phyloP scores from a whole-genome alignment of 2,888 invertebrate species.

The Blastobasis adustella region DNA sequence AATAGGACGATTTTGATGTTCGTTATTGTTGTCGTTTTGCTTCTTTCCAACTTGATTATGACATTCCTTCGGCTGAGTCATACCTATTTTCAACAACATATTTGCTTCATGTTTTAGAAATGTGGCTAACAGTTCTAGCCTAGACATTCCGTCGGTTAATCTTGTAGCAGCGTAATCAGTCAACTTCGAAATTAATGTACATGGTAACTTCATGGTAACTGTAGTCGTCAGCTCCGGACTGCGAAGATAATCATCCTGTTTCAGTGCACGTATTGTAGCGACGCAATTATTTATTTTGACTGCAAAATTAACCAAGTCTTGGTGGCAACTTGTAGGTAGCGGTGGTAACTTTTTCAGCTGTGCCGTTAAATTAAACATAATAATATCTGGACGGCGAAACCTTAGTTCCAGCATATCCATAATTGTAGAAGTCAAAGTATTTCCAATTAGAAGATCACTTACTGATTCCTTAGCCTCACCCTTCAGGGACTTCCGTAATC shows the following conservation, averaged over 20 bases:
- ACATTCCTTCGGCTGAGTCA: background rate
- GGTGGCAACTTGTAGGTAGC: conserved; percentile 6
- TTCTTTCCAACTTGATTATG: background rate
- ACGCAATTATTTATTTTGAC: conserved; percentile 7
- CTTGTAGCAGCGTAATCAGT: conserved; percentile 12
- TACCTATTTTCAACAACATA: conserved; percentile 5
- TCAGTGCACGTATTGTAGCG: conserved; percentile 2
- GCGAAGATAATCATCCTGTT: conserved; percentile 3
- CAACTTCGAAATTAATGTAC: conserved; percentile 10
- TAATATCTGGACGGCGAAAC: conserved; percentile 9
- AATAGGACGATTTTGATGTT: background rate
- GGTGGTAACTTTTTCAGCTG: conserved; percentile 9
- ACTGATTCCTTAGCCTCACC: conserved; percentile 18
- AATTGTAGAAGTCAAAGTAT: conserved; percentile 8
- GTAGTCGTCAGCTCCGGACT: conserved; percentile 5
- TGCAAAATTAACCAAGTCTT: conserved; percentile 2
- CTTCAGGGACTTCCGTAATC: conserved; percentile 12
- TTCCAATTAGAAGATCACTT: conserved; percentile 12
- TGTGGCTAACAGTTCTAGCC: conserved; percentile 11
- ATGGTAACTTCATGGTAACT: conserved; percentile 7
- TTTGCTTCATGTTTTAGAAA: conserved; percentile 11
- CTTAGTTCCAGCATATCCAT: conserved; percentile 9
- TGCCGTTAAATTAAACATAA: conserved; percentile 5
- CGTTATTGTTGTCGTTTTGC: background rate
- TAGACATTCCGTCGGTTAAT: conserved; percentile 3